Conservation (phyloP, 2,888 invertebrate species). For the Mamestra brassicae region DNA sequence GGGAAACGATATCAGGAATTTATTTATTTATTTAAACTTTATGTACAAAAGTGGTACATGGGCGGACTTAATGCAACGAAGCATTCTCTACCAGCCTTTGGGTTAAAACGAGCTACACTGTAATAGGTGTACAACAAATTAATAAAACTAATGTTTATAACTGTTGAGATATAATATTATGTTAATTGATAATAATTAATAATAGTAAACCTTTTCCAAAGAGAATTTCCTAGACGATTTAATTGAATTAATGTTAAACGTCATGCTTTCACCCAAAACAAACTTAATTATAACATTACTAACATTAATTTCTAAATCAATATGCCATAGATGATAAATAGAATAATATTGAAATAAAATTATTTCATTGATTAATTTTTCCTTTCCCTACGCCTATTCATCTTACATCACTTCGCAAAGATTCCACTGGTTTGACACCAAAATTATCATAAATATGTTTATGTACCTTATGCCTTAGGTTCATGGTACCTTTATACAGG, state of each 20-base stretch:
- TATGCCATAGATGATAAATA: constrained; percentile 1
- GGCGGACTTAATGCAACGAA: no score
- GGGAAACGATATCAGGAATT: not conserved
- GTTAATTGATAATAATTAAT: not conserved
- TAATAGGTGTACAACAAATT: no score
- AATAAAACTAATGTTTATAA: no score
- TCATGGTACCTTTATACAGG: constrained; percentile 40
- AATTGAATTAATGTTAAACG: constrained; percentile 2
- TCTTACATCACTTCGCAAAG: constrained; percentile 34
- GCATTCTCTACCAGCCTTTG: no score
- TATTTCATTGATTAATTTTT: constrained; percentile 14
- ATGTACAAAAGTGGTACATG: no score
- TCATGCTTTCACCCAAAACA: constrained; percentile 25
- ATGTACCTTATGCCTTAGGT: constrained; percentile 29
- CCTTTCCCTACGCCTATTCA: not conserved
- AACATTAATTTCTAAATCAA: constrained; percentile 3
- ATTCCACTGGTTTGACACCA: constrained; percentile 32
- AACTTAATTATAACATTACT: constrained; percentile 4
- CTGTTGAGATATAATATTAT: not conserved
- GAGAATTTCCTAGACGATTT: not conserved
- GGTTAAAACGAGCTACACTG: no score
- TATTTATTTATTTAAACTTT: no score
- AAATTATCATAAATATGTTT: constrained; percentile 55
- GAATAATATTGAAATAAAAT: not conserved
- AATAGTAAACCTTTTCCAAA: not conserved